These are phyloP conservation scores for Clepsis dumicolana DNA, from an alignment of 2,888 invertebrate species.

Conservation along the genomic window DNA sequence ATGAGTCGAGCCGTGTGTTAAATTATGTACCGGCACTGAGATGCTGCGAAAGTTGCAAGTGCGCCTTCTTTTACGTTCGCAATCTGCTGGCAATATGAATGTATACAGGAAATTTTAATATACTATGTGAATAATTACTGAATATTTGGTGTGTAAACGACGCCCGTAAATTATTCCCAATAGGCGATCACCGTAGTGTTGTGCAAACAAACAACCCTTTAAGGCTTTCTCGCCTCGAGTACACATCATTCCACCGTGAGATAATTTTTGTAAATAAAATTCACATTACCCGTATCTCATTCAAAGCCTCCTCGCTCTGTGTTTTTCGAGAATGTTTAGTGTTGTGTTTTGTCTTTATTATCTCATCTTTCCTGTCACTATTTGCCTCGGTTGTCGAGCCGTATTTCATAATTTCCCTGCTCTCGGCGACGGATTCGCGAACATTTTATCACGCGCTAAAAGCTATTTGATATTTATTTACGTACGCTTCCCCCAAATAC, in stretches of 20 bases:
- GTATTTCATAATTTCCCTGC: constrained; percentile 67
- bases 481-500: constrained; percentile 48
- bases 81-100: neutral
- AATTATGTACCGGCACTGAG: constrained; percentile 73
- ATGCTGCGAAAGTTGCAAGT: constrained; percentile 68
- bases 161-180: constrained; percentile 72
- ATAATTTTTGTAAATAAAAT: constrained; percentile 85
- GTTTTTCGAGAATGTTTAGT: constrained; percentile 77
- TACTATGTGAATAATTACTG: constrained; percentile 15
- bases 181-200: constrained; percentile 67
- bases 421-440: constrained; percentile 55
- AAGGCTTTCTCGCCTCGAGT: constrained; percentile 60
- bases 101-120: neutral
- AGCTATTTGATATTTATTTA: constrained; percentile 60
- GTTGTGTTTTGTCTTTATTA: constrained; percentile 77
- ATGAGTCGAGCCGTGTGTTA: constrained; percentile 82
- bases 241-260: constrained; percentile 68
- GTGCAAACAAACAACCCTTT: constrained; percentile 68
- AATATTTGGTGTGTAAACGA: constrained; percentile 54
- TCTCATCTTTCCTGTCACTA: constrained; percentile 69
- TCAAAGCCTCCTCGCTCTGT: constrained; percentile 65
- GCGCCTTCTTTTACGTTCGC: constrained; percentile 29
- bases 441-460: constrained; percentile 61
- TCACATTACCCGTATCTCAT: constrained; percentile 78
- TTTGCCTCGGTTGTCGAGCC: constrained; percentile 55